Evolutionary conservation across 64 coral and sea anemone species (phyloP), one percentile per base, ranked within the genome.

Genomic region (Astreopora myriophthalma): DNA sequence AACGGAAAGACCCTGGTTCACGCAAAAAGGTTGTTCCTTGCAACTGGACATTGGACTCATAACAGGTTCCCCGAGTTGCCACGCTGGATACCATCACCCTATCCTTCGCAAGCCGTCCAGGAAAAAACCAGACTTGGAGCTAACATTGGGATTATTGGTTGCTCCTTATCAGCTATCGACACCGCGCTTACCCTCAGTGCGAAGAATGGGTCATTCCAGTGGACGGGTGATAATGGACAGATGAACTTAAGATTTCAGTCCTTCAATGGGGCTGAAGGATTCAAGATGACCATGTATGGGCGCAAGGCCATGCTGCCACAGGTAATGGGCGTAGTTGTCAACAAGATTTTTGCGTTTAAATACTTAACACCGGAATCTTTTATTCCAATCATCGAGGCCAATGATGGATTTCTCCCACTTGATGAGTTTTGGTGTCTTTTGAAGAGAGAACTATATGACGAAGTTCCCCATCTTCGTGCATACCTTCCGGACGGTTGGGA

Each of bases 81-180:
- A 55, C 64, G 62, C 19, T 91, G 89, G 89, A 27, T 91, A 69
- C 89, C 89, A 39, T 91, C 76, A 69, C 89, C 89, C 7, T 91
- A 71, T 36, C 89, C 89, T 32, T 65, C 75, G 22, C 61, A 58
- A 52, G 65, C 24, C 40, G 37, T 91, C 36, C 89, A 83, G 48
- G 64, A 83, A 9, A 46, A 22, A 30, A 70, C 57, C 25, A 40
- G 83, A n/a, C 40, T 30, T 32, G 89, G 76, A 35, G 44, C 27
- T 9, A 67, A 82, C 39, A 14, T 91, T 34, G 89, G 76, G 13
- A 91, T 91, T 49, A 76, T 91, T 49, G 89, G 89, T 6, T 91
- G 89, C 44, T 91, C 68, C 35, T 71, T 91, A 51, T 91, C 89
- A 2, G 89, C 89, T 36, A 83, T 91, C 13, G 89, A 91, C 73